Evolutionary conservation across 2,888 invertebrate genomes (phyloP), one percentile per base, ranked within the genome.

Genomic region (Cheilosia variabilis): DNA sequence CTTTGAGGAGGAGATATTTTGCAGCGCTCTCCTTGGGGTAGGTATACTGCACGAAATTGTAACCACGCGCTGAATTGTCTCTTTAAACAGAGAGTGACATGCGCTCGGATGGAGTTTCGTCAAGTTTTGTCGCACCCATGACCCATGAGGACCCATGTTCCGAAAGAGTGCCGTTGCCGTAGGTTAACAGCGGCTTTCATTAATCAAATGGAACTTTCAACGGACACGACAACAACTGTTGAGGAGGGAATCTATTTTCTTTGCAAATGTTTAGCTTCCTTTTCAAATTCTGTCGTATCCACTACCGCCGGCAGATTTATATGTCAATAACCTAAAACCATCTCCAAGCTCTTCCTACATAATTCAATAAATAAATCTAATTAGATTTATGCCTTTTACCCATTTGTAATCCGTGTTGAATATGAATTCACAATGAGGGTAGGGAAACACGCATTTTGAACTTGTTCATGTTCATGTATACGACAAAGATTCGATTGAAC

Each of bases 51-150:
- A 19, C 79, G 75, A 84, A 79, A 75, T n/a, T 31, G 6, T 45
- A 45, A 37, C 0, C 13, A 13, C 24, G 9, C 27, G 69, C 69
- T 71, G 60, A 79, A 69, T 69, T 5, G 3, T n/a, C 43, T 76
- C 62, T 47, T 7, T 2, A 34, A 17, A 13, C 3, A 37, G 60
- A 72, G 66, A 72, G 47, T 17, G 68, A 47, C 86, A 57, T 81
- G 80, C 80, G 84, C 75, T 0, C 0, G 71, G 1, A 2, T 0
- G 0, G 9, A 31, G 27, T 19, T 75, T 86, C 86, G 80, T 86
- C 72, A 50, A 80, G 53, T 80, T 86, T 86, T 86, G 86, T 86
- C 86, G 86, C 86, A 86, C 86, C 86, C 86, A 86, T 84, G 60
- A 71, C 71, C 45, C 37, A 31, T 22, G 22, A 22, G 22, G 22